phyloP scores from a whole-genome alignment of 2,888 invertebrate genomes.

The Scrobipalpa atriplicella region DNA sequence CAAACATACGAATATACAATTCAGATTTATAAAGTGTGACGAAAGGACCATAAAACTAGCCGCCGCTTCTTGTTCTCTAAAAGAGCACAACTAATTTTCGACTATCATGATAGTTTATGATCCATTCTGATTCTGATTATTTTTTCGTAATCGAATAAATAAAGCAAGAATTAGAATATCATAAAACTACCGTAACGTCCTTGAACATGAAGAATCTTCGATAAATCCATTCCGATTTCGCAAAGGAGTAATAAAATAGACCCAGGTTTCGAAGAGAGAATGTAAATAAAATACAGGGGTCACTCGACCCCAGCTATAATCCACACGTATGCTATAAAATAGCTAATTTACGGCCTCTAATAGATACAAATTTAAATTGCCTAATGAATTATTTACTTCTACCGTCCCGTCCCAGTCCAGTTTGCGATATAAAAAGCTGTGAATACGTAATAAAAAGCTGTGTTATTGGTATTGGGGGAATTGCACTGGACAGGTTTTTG shows the following conservation, averaged over 20 bases:
- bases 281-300: not conserved
- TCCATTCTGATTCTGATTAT: not conserved
- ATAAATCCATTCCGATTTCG: not conserved
- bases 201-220: not conserved
- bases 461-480: not conserved
- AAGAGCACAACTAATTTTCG: not conserved
- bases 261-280: not conserved
- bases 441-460: not conserved
- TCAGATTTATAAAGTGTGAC: not conserved
- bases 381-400: constrained; percentile 46
- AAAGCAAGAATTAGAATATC: too few species aligned
- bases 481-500: not conserved
- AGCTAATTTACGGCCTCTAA: constrained; percentile 41
- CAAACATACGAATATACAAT: not conserved
- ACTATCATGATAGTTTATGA: not conserved
- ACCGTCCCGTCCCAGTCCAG: not conserved
- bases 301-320: not conserved
- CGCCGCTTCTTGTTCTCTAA: not conserved
- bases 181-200: too few species aligned
- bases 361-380: constrained; percentile 45
- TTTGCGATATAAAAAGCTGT: constrained; percentile 15
- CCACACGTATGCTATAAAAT: constrained; percentile 22
- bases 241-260: not conserved
- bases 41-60: not conserved
- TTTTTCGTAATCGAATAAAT: not conserved